phyloP scores from a whole-genome alignment of 2,888 invertebrate genomes.

The Pachycephus smyrnensis region DNA sequence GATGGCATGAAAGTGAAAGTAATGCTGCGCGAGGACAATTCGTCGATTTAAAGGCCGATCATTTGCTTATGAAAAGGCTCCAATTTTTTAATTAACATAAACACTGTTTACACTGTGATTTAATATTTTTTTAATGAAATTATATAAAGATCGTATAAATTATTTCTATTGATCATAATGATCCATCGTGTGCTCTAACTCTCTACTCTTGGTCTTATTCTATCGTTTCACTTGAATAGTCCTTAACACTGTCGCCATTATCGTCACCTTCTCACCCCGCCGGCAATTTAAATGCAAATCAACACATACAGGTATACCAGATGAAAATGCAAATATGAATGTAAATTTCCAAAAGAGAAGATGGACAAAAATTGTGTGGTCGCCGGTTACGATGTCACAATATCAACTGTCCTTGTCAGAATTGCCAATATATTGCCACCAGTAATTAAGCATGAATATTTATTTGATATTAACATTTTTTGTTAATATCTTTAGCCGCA shows the following conservation, averaged over 20 bases:
- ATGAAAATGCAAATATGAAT: constrained; percentile 1
- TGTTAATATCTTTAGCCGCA: not conserved
- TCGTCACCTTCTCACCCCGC: not conserved
- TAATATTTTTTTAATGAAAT: not conserved
- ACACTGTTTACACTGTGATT: not conserved
- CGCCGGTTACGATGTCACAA: not conserved
- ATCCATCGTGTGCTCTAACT: not conserved
- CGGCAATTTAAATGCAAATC: not conserved
- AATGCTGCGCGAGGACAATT: not conserved
- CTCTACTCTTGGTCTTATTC: not conserved
- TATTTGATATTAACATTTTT: not conserved
- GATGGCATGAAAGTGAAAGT: not conserved
- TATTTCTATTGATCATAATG: not conserved
- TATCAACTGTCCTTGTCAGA: not conserved
- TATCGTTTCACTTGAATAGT: not conserved
- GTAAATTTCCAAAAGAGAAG: not conserved
- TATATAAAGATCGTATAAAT: not conserved
- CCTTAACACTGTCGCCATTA: not conserved
- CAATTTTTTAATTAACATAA: not conserved
- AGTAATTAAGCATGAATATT: not conserved
- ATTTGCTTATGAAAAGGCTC: not conserved
- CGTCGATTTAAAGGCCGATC: not conserved
- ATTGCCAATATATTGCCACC: not conserved
- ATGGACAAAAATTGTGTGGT: not conserved
- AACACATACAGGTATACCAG: not conserved